Percentiles rank a stretch among this genome's conserved stretches.
These are phyloP conservation scores for Aricia agestis DNA, from an alignment of 1,140 invertebrate genomes.

Conservation along the genomic window DNA sequence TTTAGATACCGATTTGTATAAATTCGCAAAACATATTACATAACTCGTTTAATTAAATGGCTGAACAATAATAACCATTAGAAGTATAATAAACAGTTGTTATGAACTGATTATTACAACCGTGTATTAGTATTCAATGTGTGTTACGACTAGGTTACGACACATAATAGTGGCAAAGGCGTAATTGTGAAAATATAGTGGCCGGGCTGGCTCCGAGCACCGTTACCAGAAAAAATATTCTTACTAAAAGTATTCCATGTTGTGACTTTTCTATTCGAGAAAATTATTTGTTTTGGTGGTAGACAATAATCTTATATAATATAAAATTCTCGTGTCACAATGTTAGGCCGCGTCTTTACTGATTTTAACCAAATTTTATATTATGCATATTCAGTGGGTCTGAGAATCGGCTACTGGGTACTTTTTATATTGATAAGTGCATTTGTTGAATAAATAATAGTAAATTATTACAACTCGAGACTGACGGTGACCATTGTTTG, in stretches of 20 bases:
- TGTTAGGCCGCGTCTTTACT: no score
- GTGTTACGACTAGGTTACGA: neutral
- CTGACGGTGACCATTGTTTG: no score
- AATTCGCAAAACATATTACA: neutral
- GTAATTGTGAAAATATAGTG: slow-evolving; percentile 38
- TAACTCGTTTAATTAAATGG: neutral
- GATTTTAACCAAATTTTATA: no score
- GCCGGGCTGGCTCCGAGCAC: slow-evolving; percentile 17
- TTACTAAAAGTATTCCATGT: neutral
- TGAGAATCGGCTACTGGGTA: no score
- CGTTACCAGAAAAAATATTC: neutral
- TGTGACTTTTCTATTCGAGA: neutral
- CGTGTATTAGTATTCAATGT: slow-evolving; percentile 8
- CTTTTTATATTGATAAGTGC: no score
- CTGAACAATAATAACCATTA: neutral
- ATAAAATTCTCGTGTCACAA: no score
- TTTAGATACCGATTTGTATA: neutral
- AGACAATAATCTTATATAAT: no score
- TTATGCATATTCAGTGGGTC: no score
- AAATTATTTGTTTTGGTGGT: no score
- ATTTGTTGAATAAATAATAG: no score
- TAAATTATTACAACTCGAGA: no score
- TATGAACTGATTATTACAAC: slow-evolving; percentile 4
- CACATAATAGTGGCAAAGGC: slow-evolving; percentile 27
- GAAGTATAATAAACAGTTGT: slow-evolving; percentile 3